Evolutionary conservation across 2,113 vertebrate species (phyloP).

Genomic region (Mionectes macconnelli): DNA sequence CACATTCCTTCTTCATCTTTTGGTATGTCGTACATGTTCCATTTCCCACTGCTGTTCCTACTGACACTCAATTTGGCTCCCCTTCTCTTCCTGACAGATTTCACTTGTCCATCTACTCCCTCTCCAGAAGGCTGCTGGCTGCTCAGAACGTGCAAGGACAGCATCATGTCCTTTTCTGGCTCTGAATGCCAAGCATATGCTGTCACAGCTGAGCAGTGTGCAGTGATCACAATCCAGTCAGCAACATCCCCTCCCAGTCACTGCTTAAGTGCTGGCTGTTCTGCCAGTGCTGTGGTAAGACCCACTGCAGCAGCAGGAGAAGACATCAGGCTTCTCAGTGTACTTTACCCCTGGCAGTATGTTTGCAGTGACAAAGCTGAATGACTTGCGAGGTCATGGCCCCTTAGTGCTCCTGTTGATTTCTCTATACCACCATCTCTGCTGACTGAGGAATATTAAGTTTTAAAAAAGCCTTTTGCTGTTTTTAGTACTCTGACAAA

Average conservation of each 20-base stretch:
- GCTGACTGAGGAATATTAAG: neutral
- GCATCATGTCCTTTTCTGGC: neutral
- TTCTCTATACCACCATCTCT: neutral
- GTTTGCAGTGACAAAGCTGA: neutral
- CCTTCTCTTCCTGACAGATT: neutral
- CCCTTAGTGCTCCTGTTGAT: neutral
- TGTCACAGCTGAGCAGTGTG: neutral
- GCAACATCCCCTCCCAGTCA: accelerated
- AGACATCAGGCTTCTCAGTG: neutral
- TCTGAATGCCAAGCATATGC: neutral
- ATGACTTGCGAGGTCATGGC: neutral
- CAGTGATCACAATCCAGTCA: neutral
- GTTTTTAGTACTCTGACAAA: neutral
- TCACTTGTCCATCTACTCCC: neutral
- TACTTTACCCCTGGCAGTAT: neutral
- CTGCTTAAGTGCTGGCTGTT: neutral
- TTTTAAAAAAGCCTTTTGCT: neutral
- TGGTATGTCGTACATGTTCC: accelerated
- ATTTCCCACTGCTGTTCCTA: neutral
- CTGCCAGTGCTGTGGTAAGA: neutral
- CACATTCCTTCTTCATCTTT: neutral
- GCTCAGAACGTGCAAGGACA: neutral
- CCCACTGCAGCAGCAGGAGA: neutral
- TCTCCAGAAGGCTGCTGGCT: neutral
- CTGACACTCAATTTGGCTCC: neutral